Conservation (phyloP, 1,140 invertebrate genomes). For the Brachionus angularis region DNA sequence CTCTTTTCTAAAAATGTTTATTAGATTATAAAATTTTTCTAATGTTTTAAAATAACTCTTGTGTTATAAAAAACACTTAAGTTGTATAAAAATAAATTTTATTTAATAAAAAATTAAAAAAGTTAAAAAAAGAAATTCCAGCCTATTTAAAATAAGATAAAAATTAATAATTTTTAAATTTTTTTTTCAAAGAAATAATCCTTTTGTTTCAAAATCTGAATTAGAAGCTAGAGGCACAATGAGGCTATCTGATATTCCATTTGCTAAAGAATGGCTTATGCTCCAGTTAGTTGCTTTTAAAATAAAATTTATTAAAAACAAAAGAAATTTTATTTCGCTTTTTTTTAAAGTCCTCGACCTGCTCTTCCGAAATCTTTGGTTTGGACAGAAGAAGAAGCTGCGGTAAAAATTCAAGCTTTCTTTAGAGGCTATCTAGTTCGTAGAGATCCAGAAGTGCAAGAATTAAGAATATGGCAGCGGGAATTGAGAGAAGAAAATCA, state of each 20-base stretch:
- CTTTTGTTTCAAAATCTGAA: neutral
- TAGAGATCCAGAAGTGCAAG: constrained; percentile 53
- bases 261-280: constrained; percentile 55
- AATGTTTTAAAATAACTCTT: no score
- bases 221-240: constrained; percentile 48
- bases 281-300: no score
- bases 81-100: no score
- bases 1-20: no score
- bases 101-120: no score
- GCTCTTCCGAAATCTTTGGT: constrained; percentile 55
- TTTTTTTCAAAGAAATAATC: constrained; percentile 1
- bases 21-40: no score
- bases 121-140: no score
- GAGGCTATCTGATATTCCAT: constrained; percentile 53
- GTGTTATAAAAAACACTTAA: no score
- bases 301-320: constrained; percentile 45
- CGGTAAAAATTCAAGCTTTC: constrained; percentile 53
- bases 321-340: constrained; percentile 15
- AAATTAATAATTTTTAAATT: neutral
- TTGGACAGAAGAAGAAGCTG: constrained; percentile 57
- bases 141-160: constrained; percentile 2
- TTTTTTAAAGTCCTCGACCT: constrained; percentile 51
- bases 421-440: constrained; percentile 57
- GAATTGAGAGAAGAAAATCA: constrained; percentile 55
- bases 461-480: constrained; percentile 56